Conservation (phyloP, 37 sponge, comb jelly and placozoan species). For the Crambe crambe region DNA sequence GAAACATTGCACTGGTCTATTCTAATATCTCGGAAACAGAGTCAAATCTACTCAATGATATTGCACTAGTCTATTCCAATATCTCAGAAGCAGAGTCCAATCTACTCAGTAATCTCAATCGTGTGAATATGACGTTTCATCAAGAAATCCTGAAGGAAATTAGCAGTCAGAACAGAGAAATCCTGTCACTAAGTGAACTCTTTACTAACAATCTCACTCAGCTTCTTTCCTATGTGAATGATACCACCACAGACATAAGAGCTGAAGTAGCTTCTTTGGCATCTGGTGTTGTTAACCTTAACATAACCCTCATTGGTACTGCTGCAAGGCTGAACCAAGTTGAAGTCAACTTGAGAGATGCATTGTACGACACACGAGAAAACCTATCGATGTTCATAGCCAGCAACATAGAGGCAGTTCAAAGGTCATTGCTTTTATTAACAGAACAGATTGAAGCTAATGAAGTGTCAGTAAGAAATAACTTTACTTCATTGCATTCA, state of each 20-base stretch:
- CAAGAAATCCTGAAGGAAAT: neutral
- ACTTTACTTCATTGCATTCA: neutral
- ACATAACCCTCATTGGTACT: neutral
- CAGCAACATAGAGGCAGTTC: neutral
- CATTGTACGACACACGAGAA: neutral
- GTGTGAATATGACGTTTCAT: neutral
- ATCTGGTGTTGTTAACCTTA: neutral
- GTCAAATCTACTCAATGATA: neutral
- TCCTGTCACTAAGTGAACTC: neutral
- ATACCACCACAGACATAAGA: neutral
- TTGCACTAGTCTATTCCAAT: no score
- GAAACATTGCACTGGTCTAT: no score
- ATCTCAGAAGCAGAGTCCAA: neutral
- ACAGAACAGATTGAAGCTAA: neutral
- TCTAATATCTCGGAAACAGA: neutral
- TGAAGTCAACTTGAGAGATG: neutral
- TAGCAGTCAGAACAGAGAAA: neutral
- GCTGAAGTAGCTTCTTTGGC: neutral
- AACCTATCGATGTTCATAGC: neutral
- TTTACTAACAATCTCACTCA: neutral
- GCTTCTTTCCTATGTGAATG: neutral
- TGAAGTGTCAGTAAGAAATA: neutral
- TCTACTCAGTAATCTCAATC: neutral
- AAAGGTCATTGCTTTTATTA: no score
- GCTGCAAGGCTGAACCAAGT: no score